Base-by-base conservation (phyloP, 2,113 vertebrate genomes). In the Leucopsar rothschildi region DNA sequence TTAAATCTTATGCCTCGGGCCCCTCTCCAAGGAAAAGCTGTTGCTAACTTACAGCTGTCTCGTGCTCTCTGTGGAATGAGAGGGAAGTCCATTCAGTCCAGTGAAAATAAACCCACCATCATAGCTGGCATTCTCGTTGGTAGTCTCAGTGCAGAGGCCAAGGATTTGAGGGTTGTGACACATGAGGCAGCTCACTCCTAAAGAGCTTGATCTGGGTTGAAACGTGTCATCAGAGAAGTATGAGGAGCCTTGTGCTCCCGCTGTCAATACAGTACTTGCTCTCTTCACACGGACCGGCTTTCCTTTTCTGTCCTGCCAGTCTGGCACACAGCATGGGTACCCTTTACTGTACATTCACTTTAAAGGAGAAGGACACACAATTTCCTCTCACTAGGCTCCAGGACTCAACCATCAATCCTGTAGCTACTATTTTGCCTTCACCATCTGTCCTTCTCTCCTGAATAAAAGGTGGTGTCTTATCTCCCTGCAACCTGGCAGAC, bases 21-120 rank as follows among this genome's bases (percentile, higher is more conserved):
- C 85, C 47, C 94, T 92, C 95, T 97, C 94, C 94, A 96, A 96
- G 96, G 94, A 95, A 96, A 96, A 96, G 72, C 92, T 93, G 88
- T 82, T 94, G 93, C 94, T 96, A 91, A 96, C 95, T 97, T 96
- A 95, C 95, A 96, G 93, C 95, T 97, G 96, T 97, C 95, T 96
- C 92, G 31, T 96, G 96, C 96, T 97, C 95, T 95, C 94, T 97
- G 49, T 95, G 95, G 96, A 96, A 97, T 96, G 94, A 93, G 88
- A 96, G 94, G 93, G 94, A 96, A 95, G 93, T 95, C 96, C 92
- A 96, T 97, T 97, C 95, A 97, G 94, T 93, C 93, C 94, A 91
- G 95, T 97, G 96, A 96, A 97, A 96, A 97, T 95, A 97, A 97
- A 96, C 88, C 93, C 82, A 86, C 79, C 76, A 85, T 88, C 96